A percentile compares a stretch with the other conserved stretches of the same genome.
phyloP scores from a whole-genome alignment of 1,140 invertebrate genomes.

The Paralvinella palmiformis region DNA sequence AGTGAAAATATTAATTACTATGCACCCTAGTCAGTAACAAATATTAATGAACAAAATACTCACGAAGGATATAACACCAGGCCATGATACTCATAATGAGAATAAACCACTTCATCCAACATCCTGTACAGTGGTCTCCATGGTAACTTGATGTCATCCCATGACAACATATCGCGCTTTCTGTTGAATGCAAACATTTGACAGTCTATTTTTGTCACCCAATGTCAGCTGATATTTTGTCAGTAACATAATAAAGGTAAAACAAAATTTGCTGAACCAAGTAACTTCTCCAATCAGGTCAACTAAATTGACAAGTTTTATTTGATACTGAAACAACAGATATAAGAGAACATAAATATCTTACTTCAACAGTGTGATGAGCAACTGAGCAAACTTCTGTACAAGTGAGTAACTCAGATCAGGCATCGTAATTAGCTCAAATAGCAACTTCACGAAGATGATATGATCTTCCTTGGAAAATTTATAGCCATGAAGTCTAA shows the following conservation, averaged over 20 bases:
- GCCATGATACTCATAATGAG: constrained; percentile 54
- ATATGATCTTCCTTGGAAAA: constrained; percentile 89
- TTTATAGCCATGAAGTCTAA: constrained; percentile 74
- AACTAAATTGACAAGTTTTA: not conserved
- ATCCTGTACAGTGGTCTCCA: constrained; percentile 82
- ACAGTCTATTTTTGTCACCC: too few relatives aligned
- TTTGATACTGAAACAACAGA: constrained; percentile 11
- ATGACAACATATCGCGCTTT: constrained; percentile 68
- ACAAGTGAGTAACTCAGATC: constrained; percentile 69
- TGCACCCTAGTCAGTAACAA: too few relatives aligned
- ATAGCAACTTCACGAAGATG: constrained; percentile 74
- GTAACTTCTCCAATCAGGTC: not conserved
- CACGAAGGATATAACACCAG: constrained; percentile 59
- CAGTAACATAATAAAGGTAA: not conserved
- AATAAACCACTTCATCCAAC: constrained; percentile 52
- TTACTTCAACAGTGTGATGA: constrained; percentile 51
- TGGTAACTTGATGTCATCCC: constrained; percentile 72
- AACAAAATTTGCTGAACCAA: not conserved
- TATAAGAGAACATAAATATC: constrained; percentile 16
- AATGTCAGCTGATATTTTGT: too few relatives aligned
- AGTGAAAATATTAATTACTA: too few relatives aligned
- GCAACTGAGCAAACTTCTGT: constrained; percentile 57
- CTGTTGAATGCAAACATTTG: too few relatives aligned
- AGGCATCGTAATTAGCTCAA: constrained; percentile 69
- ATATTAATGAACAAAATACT: too few relatives aligned